phyloP scores from a whole-genome alignment of 2,888 invertebrate genomes.

The Caenorhabditis sulstoni region DNA sequence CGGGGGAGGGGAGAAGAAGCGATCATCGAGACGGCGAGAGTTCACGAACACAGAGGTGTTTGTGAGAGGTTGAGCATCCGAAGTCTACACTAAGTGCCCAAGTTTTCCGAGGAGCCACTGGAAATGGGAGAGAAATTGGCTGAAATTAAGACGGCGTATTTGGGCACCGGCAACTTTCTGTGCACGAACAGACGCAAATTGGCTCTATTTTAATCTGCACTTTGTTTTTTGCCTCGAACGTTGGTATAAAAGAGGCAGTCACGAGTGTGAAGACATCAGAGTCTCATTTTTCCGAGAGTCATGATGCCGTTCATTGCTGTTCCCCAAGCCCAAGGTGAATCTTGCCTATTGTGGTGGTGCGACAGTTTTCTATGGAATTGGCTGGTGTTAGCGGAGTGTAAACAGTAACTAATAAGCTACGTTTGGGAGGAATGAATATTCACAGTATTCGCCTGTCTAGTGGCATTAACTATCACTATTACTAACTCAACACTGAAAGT shows the following conservation, averaged over 20 bases:
- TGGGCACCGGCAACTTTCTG: background rate
- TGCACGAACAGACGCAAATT: slow-evolving; percentile 15
- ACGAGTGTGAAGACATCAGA: slow-evolving; percentile 9
- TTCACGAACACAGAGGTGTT: background rate
- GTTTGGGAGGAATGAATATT: slow-evolving; percentile 1
- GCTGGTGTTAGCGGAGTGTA: slow-evolving; percentile 23
- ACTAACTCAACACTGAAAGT: too few relatives aligned
- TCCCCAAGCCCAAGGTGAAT: slow-evolving; percentile 36
- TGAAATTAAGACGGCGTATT: background rate
- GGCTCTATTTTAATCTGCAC: slow-evolving; percentile 7
- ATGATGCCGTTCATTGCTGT: slow-evolving; percentile 52
- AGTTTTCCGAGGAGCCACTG: too few relatives aligned
- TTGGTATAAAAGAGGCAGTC: slow-evolving; percentile 23
- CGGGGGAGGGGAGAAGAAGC: background rate
- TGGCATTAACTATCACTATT: background rate
- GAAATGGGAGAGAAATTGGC: background rate
- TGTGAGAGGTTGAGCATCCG: too few relatives aligned
- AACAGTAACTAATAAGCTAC: slow-evolving; percentile 31
- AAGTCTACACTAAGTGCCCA: too few relatives aligned
- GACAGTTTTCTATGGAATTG: slow-evolving; percentile 17
- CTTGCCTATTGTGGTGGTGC: background rate
- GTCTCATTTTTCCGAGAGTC: slow-evolving; percentile 25
- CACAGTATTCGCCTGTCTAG: background rate
- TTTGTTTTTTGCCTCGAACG: slow-evolving; percentile 14
- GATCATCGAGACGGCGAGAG: slow-evolving; percentile 13